These are phyloP conservation scores for Xiphias gladius DNA, from an alignment of 2,113 vertebrate species.

Conservation along the genomic window DNA sequence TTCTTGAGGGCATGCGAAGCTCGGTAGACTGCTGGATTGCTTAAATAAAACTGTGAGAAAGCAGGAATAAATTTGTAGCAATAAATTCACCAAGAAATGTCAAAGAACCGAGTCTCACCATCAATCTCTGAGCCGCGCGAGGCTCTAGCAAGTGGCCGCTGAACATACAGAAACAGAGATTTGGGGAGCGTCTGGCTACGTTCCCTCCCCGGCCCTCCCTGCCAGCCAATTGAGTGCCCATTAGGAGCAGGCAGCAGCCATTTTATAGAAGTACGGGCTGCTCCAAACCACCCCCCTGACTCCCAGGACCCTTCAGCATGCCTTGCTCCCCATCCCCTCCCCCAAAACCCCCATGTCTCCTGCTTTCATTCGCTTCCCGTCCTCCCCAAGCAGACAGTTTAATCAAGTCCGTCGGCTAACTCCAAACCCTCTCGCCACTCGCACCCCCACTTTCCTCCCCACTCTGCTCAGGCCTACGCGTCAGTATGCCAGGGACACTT, in stretches of 20 bases:
- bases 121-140: background rate
- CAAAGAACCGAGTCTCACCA: background rate
- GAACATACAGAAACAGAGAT: conserved; percentile 41
- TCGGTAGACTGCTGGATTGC: conserved; percentile 2
- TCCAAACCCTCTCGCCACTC: conserved; percentile 62
- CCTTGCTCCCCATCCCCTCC: background rate
- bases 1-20: conserved; percentile 26
- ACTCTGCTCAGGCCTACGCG: conserved; percentile 43
- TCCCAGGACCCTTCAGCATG: conserved; percentile 38
- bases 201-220: conserved; percentile 26
- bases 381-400: conserved; percentile 75
- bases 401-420: conserved; percentile 74
- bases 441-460: conserved; percentile 26
- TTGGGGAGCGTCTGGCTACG: conserved; percentile 9
- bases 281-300: conserved; percentile 33
- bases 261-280: conserved; percentile 63
- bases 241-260: conserved; percentile 69
- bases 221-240: conserved; percentile 53
- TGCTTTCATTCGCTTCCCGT: conserved; percentile 72
- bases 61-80: conserved; percentile 12
- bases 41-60: conserved; percentile 29
- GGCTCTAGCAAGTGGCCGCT: conserved; percentile 1
- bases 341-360: conserved; percentile 37
- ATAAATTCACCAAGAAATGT: conserved; percentile 9
- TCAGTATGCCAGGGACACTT: conserved; percentile 75